A percentile compares a stretch with the other conserved stretches of the same genome.
phyloP scores from a whole-genome alignment of 1,140 invertebrate species.

The Heliconius nattereri region DNA sequence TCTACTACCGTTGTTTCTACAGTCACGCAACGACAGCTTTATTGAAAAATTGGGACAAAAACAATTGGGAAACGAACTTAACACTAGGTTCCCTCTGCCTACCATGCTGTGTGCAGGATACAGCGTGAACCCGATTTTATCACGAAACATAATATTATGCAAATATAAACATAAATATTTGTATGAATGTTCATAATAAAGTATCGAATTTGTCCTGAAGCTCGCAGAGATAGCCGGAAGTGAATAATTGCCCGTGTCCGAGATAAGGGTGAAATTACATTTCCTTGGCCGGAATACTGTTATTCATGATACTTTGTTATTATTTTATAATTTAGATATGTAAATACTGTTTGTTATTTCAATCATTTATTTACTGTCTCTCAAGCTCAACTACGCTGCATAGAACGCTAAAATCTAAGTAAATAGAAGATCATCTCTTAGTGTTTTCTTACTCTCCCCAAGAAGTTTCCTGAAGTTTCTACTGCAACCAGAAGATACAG shows the following conservation, averaged over 20 bases:
- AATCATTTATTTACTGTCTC: no score
- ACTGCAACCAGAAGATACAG: no score
- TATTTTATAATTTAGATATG: background rate
- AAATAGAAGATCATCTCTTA: no score
- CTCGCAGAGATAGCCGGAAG: slow-evolving; percentile 17
- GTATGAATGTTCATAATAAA: background rate
- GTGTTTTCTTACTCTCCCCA: no score
- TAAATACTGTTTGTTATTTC: background rate
- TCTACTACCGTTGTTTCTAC: no score
- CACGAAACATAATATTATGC: background rate
- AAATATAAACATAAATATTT: slow-evolving; percentile 1
- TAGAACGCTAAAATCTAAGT: no score
- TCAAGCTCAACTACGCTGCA: no score
- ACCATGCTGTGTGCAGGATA: background rate
- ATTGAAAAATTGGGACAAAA: no score
- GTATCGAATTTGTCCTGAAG: slow-evolving; percentile 10
- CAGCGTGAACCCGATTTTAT: background rate
- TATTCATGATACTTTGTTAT: slow-evolving; percentile 6
- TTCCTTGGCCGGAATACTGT: background rate
- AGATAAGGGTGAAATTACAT: slow-evolving; percentile 30
- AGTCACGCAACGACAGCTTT: no score
- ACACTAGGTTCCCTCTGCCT: background rate
- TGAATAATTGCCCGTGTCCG: slow-evolving; percentile 25
- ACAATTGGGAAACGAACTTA: background rate
- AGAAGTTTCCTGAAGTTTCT: no score